phyloP scores from a whole-genome alignment of 2,888 invertebrate genomes.

The Anthophora plumipes region DNA sequence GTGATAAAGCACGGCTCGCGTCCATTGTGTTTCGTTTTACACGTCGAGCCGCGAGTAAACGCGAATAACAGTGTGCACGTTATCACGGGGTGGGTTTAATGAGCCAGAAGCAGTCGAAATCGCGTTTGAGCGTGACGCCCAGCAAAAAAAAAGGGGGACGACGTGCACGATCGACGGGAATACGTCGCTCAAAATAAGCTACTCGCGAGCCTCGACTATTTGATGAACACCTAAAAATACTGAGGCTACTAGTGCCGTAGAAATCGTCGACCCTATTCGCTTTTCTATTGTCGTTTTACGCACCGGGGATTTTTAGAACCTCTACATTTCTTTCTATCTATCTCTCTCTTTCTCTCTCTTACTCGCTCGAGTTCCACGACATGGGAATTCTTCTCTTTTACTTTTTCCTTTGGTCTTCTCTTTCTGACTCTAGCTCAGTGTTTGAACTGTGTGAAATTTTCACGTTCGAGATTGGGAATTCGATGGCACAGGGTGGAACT shows the following conservation, averaged over 20 bases:
- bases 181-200: slow-evolving; percentile 57
- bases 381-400: neutral
- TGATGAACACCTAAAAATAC: slow-evolving; percentile 52
- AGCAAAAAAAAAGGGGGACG: slow-evolving; percentile 26
- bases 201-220: slow-evolving; percentile 40
- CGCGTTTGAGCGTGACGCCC: slow-evolving; percentile 34
- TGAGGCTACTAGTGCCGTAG: slow-evolving; percentile 6
- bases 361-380: neutral
- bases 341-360: neutral
- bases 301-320: neutral
- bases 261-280: slow-evolving; percentile 22
- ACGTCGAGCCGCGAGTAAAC: slow-evolving; percentile 38
- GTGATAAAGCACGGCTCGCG: slow-evolving; percentile 20
- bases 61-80: slow-evolving; percentile 43
- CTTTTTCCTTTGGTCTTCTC: neutral
- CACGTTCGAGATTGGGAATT: neutral
- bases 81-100: slow-evolving; percentile 48
- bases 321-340: neutral
- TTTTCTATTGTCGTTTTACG: slow-evolving; percentile 19
- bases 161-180: slow-evolving; percentile 39
- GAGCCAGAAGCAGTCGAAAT: slow-evolving; percentile 47
- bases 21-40: slow-evolving; percentile 44
- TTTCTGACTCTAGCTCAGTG: neutral
- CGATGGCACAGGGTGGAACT: neutral
- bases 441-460: neutral